Conservation (phyloP, 2,797 vertebrate species). For the Bufotes viridis region DNA sequence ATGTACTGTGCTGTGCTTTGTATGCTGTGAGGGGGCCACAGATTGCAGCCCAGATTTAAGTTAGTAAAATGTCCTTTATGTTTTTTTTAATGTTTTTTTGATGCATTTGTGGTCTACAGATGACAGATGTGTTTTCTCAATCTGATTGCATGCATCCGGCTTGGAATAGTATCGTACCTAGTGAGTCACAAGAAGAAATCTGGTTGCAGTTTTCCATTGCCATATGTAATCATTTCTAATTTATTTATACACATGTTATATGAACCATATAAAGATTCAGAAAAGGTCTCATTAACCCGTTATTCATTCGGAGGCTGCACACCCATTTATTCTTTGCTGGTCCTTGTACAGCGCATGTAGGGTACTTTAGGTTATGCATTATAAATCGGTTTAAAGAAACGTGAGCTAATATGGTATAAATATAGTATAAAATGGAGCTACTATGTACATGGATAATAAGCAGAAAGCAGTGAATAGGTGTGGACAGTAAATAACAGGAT, state of each 20-base stretch:
- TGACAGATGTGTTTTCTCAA: neutral
- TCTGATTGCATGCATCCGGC: neutral
- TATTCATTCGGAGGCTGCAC: neutral
- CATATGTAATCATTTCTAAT: neutral
- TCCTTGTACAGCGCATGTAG: neutral
- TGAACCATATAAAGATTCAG: neutral
- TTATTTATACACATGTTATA: neutral
- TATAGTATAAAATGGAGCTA: neutral
- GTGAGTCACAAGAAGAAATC: neutral
- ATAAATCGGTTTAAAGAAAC: neutral
- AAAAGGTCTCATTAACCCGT: neutral
- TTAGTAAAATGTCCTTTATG: neutral
- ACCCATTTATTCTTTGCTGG: neutral
- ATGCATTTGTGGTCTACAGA: neutral
- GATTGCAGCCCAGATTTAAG: too few species aligned
- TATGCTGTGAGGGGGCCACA: too few species aligned
- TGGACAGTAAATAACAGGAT: slow-evolving; percentile 13
- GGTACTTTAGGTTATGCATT: neutral
- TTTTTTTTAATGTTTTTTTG: neutral
- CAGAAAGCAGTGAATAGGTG: neutral
- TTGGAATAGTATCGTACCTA: neutral
- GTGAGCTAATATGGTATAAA: neutral
- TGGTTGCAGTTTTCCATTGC: neutral
- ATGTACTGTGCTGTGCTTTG: too few species aligned
- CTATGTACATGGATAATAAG: neutral